These are phyloP conservation scores for Choristoneura fumiferana DNA, from an alignment of 1,140 invertebrate species.

Conservation along the genomic window DNA sequence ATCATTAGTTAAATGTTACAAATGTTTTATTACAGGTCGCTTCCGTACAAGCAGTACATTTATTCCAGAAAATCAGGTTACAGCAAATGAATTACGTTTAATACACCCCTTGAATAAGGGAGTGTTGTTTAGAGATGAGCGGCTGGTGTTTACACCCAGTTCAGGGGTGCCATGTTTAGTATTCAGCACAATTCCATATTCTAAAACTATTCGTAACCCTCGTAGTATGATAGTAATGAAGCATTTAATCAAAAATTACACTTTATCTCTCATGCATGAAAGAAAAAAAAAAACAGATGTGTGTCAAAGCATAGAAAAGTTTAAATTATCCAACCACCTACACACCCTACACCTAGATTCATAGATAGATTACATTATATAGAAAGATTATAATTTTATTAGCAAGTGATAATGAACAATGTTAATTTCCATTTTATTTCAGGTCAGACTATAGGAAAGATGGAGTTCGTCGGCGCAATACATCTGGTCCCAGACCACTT, in stretches of 20 bases:
- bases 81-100: conserved; percentile 80
- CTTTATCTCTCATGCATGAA: too few relatives aligned
- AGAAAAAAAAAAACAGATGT: too few relatives aligned
- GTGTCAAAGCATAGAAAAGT: too few relatives aligned
- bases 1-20: too few relatives aligned
- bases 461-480: conserved; percentile 87
- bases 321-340: too few relatives aligned
- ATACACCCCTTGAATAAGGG: conserved; percentile 78
- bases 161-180: conserved; percentile 88
- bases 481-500: conserved; percentile 89
- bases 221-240: too few relatives aligned
- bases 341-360: too few relatives aligned
- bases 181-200: conserved; percentile 91
- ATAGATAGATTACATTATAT: too few relatives aligned
- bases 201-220: conserved; percentile 81
- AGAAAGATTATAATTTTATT: too few relatives aligned
- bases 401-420: too few relatives aligned
- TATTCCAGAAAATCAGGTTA: conserved; percentile 72
- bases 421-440: conserved; percentile 28
- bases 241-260: too few relatives aligned
- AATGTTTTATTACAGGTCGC: conserved; percentile 42
- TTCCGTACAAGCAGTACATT: conserved; percentile 68
- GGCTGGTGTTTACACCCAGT: conserved; percentile 85
- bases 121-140: conserved; percentile 86
- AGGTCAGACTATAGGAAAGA: conserved; percentile 88